Evolutionary conservation across 2,113 vertebrate species (phyloP), one percentile per base, ranked within the genome.

Genomic region (Ciconia stormi): DNA sequence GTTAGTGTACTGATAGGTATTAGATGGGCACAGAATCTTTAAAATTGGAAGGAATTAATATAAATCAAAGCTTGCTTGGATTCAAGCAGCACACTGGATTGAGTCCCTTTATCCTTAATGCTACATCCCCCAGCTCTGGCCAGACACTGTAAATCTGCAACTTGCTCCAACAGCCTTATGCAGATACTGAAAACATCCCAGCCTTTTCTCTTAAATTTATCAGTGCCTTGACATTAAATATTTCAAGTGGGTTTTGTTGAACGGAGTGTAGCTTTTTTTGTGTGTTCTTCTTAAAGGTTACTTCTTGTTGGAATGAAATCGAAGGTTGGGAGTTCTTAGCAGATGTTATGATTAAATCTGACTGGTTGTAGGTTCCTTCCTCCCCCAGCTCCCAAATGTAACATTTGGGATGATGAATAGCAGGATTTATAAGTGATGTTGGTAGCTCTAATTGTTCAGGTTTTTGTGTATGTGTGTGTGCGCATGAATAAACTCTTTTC

Each of bases 301-400:
- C 79, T 95, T 80, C 69, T 95, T 58, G 65, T 62, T 94, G 93
- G 92, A 92, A 93, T 30, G 73, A 94, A 97, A 96, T 96, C 8
- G 40, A 92, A 96, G 94, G 92, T 91, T 95, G 95, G 66, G 84
- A 91, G 90, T 83, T 97, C 58, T 95, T 94, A 94, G 70, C 92
- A 96, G 96, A 96, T 97, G 94, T 94, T 96, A 77, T 95, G 89
- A 93, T 96, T 95, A 95, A 97, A 92, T 97, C 89, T 95, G 94
- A 95, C 84, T 97, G 72, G 67, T n/a, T 61, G 93, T 97, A 91
- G 90, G 95, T 89, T 96, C 70, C 8, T 94, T 95, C 90, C 72
- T 67, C 91, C 92, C 83, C 70, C 94, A 82, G 73, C 83, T 97
- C 89, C 93, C 94, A 82, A 95, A 93, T 94, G 96, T 88, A 95